Base-by-base conservation (phyloP, 1,140 invertebrate species). In the Centruroides vittatus region DNA sequence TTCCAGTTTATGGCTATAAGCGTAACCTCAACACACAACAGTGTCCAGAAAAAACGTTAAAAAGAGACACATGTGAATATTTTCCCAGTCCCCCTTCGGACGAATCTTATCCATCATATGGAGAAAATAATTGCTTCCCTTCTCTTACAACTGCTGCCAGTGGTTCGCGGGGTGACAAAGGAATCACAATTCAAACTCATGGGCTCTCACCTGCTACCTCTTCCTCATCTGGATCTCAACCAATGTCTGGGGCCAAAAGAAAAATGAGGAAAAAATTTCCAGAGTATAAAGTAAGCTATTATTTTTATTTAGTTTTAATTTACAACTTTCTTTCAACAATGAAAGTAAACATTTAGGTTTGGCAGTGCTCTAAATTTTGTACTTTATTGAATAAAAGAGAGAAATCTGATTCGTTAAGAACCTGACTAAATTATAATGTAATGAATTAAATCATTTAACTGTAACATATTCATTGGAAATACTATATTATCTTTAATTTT, bases 1-100 rank as follows among this genome's bases (percentile, higher is more conserved):
- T 86, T 73, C 80, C 83, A 70, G 62, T 62, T 35, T 61, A 67
- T 55, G 59, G 54, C 47, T 67, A 57, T 59, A 63, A 67, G 23
- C 23, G 65, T n/a, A 67, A 67, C 47, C 48, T 67, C 3, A 65
- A 67, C 41, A 62, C 54, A 34, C 62, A 61, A 36, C 60, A 65
- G 35, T 61, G 47, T 12, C 50, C 49, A 41, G 67, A 67, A 47
- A 67, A 67, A 56, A 59, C 61, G 5, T 47, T 67, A n/a, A 67
- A 67, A 52, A 55, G 64, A n/a, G 65, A 67, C 10, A 54, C 58
- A n/a, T 67, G 61, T 50, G 66, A 67, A 36, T 67, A 67, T 62
- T 65, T 67, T 41, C 65, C 65, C 12, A 67, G 67, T 54, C 67
- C 67, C 4, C 67, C 67, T 34, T 67, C 67, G 6, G 67, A 67